Conservation (phyloP, 2,113 vertebrate genomes). For the Oreochromis tanganicae region DNA sequence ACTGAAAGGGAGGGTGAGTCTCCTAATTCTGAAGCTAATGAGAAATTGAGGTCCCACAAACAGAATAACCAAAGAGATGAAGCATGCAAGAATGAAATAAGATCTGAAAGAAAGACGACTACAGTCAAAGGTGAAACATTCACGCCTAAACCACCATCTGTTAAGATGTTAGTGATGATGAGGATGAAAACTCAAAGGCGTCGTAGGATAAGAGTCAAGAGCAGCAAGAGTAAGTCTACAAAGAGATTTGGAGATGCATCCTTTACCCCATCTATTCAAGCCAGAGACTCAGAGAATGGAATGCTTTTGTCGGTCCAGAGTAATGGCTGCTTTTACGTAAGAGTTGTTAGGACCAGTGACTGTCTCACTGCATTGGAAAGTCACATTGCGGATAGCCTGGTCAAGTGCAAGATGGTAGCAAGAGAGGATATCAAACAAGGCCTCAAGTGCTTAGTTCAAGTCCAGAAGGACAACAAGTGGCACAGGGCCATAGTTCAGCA, state of each 20-base stretch:
- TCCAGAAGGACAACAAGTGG: constrained; percentile 56
- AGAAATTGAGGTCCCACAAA: neutral
- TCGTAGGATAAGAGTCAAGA: accelerated
- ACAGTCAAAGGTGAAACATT: neutral
- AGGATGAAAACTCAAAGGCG: neutral
- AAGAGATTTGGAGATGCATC: neutral
- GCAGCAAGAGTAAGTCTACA: neutral
- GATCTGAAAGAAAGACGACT: neutral
- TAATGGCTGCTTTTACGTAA: constrained; percentile 68
- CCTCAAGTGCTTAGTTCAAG: constrained; percentile 72
- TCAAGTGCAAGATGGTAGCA: constrained; percentile 15
- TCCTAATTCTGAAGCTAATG: neutral
- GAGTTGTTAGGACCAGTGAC: constrained; percentile 55
- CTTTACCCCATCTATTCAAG: constrained; percentile 33
- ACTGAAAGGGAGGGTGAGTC: neutral
- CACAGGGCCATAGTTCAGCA: constrained; percentile 66
- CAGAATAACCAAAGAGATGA: neutral
- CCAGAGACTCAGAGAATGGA: constrained; percentile 61
- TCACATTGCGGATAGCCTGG: constrained; percentile 45
- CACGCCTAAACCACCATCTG: neutral
- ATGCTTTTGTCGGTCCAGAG: constrained; percentile 64
- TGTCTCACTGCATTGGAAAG: constrained; percentile 42
- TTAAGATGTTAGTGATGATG: neutral
- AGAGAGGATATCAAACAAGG: constrained; percentile 62
- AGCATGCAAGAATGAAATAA: neutral